Base-by-base conservation (phyloP, 2,888 invertebrate species). In the Oligia latruncula region DNA sequence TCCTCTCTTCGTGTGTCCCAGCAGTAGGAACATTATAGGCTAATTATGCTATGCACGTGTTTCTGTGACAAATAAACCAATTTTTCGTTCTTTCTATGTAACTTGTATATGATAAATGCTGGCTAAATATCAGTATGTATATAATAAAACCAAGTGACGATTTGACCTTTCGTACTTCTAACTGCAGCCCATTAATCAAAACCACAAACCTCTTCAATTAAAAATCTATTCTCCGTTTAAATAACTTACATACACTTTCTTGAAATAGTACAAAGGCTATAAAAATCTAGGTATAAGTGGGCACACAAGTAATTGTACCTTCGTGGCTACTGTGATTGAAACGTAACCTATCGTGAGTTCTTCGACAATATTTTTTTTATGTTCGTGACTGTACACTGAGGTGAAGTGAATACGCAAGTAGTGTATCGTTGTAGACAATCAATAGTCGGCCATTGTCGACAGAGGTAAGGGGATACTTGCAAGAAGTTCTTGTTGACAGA, bases 251-350 rank as follows among this genome's bases (percentile, higher is more conserved):
- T 23, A 46, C 4, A 40, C 0, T 65, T 77, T 77, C 15, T 72
- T 74, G 78, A 77, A 74, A 74, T 60, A 81, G 62, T 17, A 13
- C 15, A 15, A 17, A 15, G 5, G 58, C 49, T 73, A 66, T 74
- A 86, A 86, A 88, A 74, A 75, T 23, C 88, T 35, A 49, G 20
- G 60, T 71, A 71, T 77, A 85, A 55, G 76, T 73, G 71, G 68
- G 62, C 78, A 77, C 79, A 78, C 87, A 60, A 77, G 83, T 75
- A 67, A 88, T 92, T 89, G 84, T 92, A 91, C 88, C 88, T 93
- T 82, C 83, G 78, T 86, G 93, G 87, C 66, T 9, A 71, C 77
- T 74, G 83, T 92, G 90, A 94, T 94, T 92, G 93, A 94, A 93
- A 92, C 90, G 91, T 94, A 90, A 89, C 89, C 89, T 91, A 90